Base-by-base conservation (phyloP, 2,888 invertebrate species). In the Drosophila prolongata region DNA sequence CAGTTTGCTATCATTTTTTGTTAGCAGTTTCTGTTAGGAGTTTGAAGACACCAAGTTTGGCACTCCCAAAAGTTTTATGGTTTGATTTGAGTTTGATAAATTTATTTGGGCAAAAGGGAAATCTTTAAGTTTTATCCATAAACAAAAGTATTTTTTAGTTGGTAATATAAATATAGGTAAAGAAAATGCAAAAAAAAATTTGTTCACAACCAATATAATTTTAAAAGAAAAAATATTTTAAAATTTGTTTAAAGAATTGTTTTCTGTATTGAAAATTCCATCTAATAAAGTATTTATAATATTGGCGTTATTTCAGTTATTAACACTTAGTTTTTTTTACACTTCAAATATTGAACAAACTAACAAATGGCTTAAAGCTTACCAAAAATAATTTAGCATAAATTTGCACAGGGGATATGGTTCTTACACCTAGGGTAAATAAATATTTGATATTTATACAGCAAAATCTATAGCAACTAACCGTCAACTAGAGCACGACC, bases 401-500 rank as follows among this genome's bases (percentile, higher is more conserved):
- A 34, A 42, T 42, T n/a, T 30, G 35, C 35, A 16, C 4, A 27
- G 11, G 16, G 19, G 38, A 16, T 10, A 3, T 10, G 40, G 35
- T 16, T 40, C 19, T 13, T 40, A 24, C 38, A 61, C 62, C 35
- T 47, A 19, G 37, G 34, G 19, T 40, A 54, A 54, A 46, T 19
- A 54, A 66, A 66, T 46, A 47, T 37, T 27, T 11, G 14, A 54
- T 53, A 67, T 66, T 66, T 67, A 10, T 40, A 27, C 34, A 47
- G 35, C 35, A 35, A 55, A 43, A 37, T 54, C 38, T 35, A 53
- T 49, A 14, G 27, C 47, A 47, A 42, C 50, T 53, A 60, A 40
- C 67, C 52, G 70, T 62, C 79, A 79, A 80, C 72, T 76, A 62
- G 58, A 47, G 42, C 69, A 69, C 56, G 68, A 49, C 19, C 43